phyloP scores from a whole-genome alignment of 1,140 invertebrate genomes.

The Mycetomoellerius zeteki region DNA sequence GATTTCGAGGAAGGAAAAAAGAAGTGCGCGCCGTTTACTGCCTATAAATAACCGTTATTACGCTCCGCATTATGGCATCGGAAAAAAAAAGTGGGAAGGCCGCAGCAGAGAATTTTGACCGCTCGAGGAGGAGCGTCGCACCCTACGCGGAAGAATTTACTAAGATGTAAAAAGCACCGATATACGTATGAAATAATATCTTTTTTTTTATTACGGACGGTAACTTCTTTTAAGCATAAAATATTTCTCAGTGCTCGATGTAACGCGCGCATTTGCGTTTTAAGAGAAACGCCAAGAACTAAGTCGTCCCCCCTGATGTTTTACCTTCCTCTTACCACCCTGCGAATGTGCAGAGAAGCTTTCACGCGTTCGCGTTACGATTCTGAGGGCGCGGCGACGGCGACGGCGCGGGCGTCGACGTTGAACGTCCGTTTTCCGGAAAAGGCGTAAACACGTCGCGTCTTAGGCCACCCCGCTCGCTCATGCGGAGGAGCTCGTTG shows the following conservation, averaged over 20 bases:
- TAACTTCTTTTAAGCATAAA: not conserved
- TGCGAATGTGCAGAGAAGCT: not conserved
- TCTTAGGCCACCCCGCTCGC: not conserved
- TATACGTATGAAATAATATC: not conserved
- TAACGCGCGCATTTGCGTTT: conserved; percentile 12
- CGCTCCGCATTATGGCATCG: conserved; percentile 61
- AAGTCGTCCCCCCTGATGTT: not conserved
- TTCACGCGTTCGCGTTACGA: conserved; percentile 16
- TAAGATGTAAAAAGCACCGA: not conserved
- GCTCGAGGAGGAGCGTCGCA: not conserved
- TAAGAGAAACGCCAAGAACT: not conserved
- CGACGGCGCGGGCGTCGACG: not conserved
- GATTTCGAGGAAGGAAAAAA: conserved; percentile 19
- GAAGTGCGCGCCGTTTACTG: conserved; percentile 60
- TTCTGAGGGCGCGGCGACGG: not conserved
- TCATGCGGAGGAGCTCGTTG: not conserved
- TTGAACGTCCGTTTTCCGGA: not conserved
- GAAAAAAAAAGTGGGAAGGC: conserved; percentile 59
- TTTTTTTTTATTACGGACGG: not conserved
- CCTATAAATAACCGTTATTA: conserved; percentile 74
- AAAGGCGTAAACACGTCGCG: conserved; percentile 26
- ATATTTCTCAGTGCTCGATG: not conserved
- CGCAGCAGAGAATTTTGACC: conserved; percentile 23
- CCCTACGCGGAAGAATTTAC: not conserved
- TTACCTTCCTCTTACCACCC: not conserved